Evolutionary conservation across 2,888 invertebrate species (phyloP), one percentile per base, ranked within the genome.

Genomic region (Sialis fuliginosa): DNA sequence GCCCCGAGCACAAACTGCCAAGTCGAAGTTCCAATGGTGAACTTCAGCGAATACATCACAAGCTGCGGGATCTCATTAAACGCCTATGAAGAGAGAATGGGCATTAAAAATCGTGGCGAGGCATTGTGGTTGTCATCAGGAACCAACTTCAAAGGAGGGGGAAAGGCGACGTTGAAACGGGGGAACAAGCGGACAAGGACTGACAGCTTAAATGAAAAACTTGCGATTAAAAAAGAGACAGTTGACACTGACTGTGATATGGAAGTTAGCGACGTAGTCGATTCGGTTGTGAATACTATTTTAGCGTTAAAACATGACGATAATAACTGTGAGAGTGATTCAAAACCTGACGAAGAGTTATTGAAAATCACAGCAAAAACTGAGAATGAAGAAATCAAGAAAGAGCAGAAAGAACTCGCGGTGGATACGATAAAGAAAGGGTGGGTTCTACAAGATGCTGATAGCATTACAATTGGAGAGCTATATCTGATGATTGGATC

Each of bases 391-490:
- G 57, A 58, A 46, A 51, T 52, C n/a, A 61, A 67, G 49, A 62
- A 63, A 54, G 63, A 47, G 9, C 22, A 22, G 22, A 22, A 22
- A 22, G 44, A 44, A 32, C 12, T 12, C n/a, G 42, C 41, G 22
- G 5, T 50, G n/a, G 42, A 49, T 45, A 45, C 41, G 35, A 69
- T 79, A 10, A 62, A 67, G 50, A 66, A 68, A 49, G 92, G 92
- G 0, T 93, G 92, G 91, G 89, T 84, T 46, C 60, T 74, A 6
- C 67, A 74, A 10, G 82, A 81, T 58, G 79, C 82, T 1, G 83
- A 82, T 6, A 80, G 83, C 33, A 72, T 92, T 39, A 88, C 89
- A 5, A 72, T 95, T 33, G 92, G 92, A 0, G 92, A 95, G 65
- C 65, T 93, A 48, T 92, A 90, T 65, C 70, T 93, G 44, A 88